Base-by-base conservation (phyloP, 2,888 invertebrate genomes). In the Pseudococcus viburni region DNA sequence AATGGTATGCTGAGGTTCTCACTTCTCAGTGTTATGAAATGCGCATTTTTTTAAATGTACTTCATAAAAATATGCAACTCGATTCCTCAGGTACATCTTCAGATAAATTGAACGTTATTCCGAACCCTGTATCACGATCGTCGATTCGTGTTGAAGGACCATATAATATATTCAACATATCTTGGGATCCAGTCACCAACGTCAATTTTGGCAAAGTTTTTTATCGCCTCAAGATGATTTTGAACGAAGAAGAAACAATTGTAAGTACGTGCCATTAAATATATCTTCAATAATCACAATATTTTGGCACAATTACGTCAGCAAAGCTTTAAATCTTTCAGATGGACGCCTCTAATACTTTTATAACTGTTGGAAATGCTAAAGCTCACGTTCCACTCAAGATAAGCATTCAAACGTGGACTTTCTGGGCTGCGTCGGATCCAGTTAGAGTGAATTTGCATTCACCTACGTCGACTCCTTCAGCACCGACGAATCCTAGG, bases 401-500 rank as follows among this genome's bases (percentile, higher is more conserved):
- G 89, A 94, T 97, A 26, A 94, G 95, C 1, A 94, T 98, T 6
- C 94, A 96, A 55, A 95, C 97, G 0, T 95, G 95, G 91, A 96
- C 97, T 0, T 95, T 95, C 90, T 98, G 98, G 97, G 96, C 96
- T 19, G 94, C 95, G 3, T 95, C 96, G 0, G 92, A 93, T 1
- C 93, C 94, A 22, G 94, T 94, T 0, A 92, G 94, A 0, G 93
- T 94, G 0, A 92, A 92, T n/a, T 91, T 96, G 0, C 93, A 93
- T 90, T 96, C 97, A 0, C 98, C 98, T 0, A 94, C 96, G 89
- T 96, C 96, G 12, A 94, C 94, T 33, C 98, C 98, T 0, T 94
- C 95, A 1, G 94, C 94, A 39, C 98, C 98, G 0, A 92, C 93
- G 0, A 93, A 94, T 88, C 94, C 96, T 0, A 93, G 97, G 77